Percentiles rank a stretch among this genome's conserved stretches.
phyloP scores from a whole-genome alignment of 2,888 invertebrate genomes.

The Nysson spinosus region DNA sequence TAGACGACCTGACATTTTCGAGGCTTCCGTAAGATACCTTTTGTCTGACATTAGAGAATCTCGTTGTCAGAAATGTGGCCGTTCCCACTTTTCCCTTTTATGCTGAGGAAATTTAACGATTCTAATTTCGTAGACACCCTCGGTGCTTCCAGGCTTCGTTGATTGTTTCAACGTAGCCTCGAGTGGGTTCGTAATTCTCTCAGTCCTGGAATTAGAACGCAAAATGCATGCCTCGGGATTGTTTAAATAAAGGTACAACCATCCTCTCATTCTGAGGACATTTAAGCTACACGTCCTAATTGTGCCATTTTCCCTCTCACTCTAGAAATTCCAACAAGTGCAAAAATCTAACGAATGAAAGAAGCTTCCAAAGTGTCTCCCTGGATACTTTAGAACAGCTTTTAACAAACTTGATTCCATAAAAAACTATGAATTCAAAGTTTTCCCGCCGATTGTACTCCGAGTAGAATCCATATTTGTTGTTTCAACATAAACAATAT shows the following conservation, averaged over 20 bases:
- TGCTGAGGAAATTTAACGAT: conserved; percentile 41
- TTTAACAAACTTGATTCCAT: too few relatives aligned
- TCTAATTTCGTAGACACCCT: conserved; percentile 45
- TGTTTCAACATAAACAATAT: too few relatives aligned
- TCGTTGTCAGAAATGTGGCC: conserved; percentile 3
- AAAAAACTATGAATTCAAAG: too few relatives aligned
- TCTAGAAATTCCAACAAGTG: conserved; percentile 13
- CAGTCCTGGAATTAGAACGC: conserved; percentile 42
- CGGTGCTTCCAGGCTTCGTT: conserved; percentile 43
- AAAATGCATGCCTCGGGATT: conserved; percentile 49
- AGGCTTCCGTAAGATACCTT: neutral
- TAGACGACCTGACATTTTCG: conserved; percentile 8
- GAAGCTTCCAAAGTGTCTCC: too few relatives aligned
- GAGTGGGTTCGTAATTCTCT: conserved; percentile 45
- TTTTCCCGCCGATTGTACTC: too few relatives aligned
- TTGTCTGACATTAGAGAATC: conserved; percentile 7
- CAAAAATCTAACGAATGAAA: neutral
- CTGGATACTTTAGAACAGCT: too few relatives aligned
- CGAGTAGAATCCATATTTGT: too few relatives aligned
- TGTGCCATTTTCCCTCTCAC: conserved; percentile 18
- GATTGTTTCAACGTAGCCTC: conserved; percentile 51
- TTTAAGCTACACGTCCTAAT: conserved; percentile 43
- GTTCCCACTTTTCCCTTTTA: conserved; percentile 19
- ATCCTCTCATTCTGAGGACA: conserved; percentile 35
- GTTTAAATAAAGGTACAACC: conserved; percentile 48